Conservation (phyloP, 2,113 vertebrate genomes). For the Callionymus lyra region DNA sequence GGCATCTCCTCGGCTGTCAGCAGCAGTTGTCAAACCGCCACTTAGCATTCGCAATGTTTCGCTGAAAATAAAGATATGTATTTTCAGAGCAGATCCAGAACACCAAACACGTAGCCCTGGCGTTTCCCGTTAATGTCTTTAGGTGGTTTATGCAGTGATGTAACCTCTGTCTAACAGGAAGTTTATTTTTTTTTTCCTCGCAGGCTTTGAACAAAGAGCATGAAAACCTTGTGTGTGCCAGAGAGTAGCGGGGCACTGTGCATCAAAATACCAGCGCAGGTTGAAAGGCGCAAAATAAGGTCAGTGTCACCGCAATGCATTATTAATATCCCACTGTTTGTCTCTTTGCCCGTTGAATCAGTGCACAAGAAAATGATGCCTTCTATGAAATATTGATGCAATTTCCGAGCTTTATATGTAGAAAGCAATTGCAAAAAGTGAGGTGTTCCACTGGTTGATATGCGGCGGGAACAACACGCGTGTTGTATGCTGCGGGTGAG, state of each 20-base stretch:
- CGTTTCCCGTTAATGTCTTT: slow-evolving; percentile 54
- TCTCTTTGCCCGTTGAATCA: slow-evolving; percentile 62
- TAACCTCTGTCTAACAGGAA: slow-evolving; percentile 63
- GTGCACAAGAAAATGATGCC: slow-evolving; percentile 50
- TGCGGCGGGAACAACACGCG: slow-evolving; percentile 6
- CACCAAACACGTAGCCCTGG: slow-evolving; percentile 18
- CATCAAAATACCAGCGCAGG: slow-evolving; percentile 68
- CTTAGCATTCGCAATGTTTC: slow-evolving; percentile 55
- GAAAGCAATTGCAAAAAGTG: slow-evolving; percentile 41
- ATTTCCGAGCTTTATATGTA: slow-evolving; percentile 57
- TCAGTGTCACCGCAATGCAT: slow-evolving; percentile 72
- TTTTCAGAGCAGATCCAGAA: slow-evolving; percentile 33
- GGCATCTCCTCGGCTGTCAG: slow-evolving; percentile 61
- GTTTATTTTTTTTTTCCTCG: slow-evolving; percentile 29
- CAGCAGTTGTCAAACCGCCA: slow-evolving; percentile 52
- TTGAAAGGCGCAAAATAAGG: slow-evolving; percentile 76
- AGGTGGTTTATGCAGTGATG: slow-evolving; percentile 53
- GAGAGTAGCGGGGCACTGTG: slow-evolving; percentile 58
- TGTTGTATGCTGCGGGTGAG: slow-evolving; percentile 16
- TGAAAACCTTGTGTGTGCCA: slow-evolving; percentile 57
- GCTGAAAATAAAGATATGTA: slow-evolving; percentile 51
- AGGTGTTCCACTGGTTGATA: slow-evolving; percentile 33
- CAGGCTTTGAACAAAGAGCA: slow-evolving; percentile 58
- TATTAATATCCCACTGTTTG: slow-evolving; percentile 71
- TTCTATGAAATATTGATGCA: slow-evolving; percentile 65